Evolutionary conservation across 2,113 vertebrate species (phyloP).

Genomic region (Poeciliopsis retropinna): DNA sequence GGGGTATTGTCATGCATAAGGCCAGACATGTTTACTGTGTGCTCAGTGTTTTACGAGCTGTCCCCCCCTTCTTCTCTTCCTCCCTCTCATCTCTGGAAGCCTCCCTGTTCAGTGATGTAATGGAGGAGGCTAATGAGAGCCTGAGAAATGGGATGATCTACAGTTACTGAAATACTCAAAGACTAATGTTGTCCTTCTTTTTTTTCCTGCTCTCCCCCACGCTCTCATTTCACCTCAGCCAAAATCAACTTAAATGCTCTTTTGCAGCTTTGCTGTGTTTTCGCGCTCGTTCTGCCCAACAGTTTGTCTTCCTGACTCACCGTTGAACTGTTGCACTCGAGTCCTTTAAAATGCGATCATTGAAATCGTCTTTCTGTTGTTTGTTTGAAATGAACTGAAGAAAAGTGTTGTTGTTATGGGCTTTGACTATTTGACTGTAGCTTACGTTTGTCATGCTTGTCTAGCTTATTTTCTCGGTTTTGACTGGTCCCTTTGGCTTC

Average conservation of each 20-base stretch:
- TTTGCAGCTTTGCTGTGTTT: constrained; percentile 12
- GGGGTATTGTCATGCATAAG: constrained; percentile 86
- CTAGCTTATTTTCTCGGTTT: too few relatives aligned
- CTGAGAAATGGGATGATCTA: constrained; percentile 87
- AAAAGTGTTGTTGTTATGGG: too few relatives aligned
- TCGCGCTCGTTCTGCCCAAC: constrained; percentile 11
- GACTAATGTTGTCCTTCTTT: constrained; percentile 71
- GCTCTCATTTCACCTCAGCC: constrained; percentile 42
- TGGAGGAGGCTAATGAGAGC: constrained; percentile 78
- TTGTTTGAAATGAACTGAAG: too few relatives aligned
- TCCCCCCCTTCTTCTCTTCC: constrained; percentile 61
- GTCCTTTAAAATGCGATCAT: background rate
- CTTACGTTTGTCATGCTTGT: too few relatives aligned
- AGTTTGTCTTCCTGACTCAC: constrained; percentile 8
- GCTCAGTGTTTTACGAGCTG: constrained; percentile 88
- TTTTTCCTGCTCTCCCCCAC: constrained; percentile 53
- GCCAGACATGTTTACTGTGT: constrained; percentile 91
- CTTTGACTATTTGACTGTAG: too few relatives aligned
- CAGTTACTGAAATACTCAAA: constrained; percentile 78
- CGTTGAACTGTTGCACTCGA: background rate
- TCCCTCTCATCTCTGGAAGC: constrained; percentile 36
- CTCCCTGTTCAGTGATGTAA: constrained; percentile 81
- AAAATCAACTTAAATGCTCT: constrained; percentile 30
- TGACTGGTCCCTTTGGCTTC: too few relatives aligned
- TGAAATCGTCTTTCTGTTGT: background rate